Conservation (phyloP, 2,113 vertebrate species). For the Microcebus griseorufus region DNA sequence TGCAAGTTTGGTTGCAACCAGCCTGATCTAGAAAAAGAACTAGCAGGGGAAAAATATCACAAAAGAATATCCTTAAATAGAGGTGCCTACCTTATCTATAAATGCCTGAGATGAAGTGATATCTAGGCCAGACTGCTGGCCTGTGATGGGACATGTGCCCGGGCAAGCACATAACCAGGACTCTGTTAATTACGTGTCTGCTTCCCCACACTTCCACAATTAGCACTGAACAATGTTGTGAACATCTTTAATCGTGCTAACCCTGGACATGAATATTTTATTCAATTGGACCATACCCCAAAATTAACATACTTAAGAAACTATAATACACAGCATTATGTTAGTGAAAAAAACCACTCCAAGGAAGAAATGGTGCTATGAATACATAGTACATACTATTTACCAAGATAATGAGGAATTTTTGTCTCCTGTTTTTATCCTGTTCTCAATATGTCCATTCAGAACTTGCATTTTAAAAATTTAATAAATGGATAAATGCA, state of each 20-base stretch:
- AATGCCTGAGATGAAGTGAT: not conserved
- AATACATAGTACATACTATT: not conserved
- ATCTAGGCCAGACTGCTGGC: not conserved
- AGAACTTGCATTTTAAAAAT: slow-evolving; percentile 17
- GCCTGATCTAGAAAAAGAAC: not conserved
- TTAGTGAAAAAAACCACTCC: slow-evolving; percentile 34
- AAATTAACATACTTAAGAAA: slow-evolving; percentile 40
- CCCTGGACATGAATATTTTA: slow-evolving; percentile 49
- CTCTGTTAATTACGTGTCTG: slow-evolving; percentile 39
- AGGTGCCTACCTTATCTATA: not conserved
- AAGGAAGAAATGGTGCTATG: not conserved
- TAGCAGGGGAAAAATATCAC: not conserved
- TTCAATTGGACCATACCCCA: slow-evolving; percentile 34
- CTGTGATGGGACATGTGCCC: not conserved
- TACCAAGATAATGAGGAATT: not conserved
- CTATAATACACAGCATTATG: not conserved
- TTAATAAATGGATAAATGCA: not conserved
- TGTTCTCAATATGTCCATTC: not conserved
- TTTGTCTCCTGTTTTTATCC: not conserved
- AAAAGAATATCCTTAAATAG: not conserved
- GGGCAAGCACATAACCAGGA: not conserved
- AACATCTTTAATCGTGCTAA: slow-evolving; percentile 61
- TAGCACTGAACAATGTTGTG: slow-evolving; percentile 5
- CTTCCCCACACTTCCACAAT: slow-evolving; percentile 46
- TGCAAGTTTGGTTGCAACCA: not conserved